These are phyloP conservation scores for Eptesicus fuscus DNA, from an alignment of 2,113 vertebrate species.

Conservation along the genomic window DNA sequence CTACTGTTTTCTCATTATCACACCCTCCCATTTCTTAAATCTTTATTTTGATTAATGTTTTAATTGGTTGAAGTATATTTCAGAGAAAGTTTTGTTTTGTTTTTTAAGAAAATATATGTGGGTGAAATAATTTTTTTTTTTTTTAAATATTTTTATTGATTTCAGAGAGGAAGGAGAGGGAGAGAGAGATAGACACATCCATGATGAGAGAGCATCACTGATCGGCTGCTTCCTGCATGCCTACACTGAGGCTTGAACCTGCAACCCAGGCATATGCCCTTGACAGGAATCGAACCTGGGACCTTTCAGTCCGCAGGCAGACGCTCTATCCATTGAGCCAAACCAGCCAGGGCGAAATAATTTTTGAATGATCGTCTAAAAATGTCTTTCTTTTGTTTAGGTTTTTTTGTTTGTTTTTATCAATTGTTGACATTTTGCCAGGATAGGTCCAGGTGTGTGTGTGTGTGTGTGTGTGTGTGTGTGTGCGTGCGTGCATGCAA, in stretches of 20 bases:
- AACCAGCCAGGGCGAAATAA: neutral
- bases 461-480: neutral
- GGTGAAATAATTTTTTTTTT: neutral
- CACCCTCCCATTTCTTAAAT: neutral
- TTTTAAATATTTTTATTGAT: too few relatives aligned
- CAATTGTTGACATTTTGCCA: neutral
- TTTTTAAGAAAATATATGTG: neutral
- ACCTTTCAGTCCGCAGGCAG: too few relatives aligned
- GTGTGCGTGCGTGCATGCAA: neutral
- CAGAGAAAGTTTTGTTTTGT: neutral
- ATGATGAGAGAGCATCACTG: too few relatives aligned
- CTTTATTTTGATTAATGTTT: conserved; percentile 3
- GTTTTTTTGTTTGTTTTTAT: neutral
- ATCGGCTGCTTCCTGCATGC: too few relatives aligned
- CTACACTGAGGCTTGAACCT: too few relatives aligned
- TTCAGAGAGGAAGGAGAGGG: too few relatives aligned
- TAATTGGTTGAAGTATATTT: neutral
- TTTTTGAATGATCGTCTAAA: conserved; percentile 35
- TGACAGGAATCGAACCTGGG: too few relatives aligned
- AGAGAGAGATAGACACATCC: too few relatives aligned
- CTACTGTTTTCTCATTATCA: neutral
- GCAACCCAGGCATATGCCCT: too few relatives aligned
- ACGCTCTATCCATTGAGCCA: too few relatives aligned
- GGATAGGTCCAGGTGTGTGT: neutral
- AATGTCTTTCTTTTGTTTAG: neutral